phyloP scores from a whole-genome alignment of 2,888 invertebrate genomes.

The Coleophora deauratella region DNA sequence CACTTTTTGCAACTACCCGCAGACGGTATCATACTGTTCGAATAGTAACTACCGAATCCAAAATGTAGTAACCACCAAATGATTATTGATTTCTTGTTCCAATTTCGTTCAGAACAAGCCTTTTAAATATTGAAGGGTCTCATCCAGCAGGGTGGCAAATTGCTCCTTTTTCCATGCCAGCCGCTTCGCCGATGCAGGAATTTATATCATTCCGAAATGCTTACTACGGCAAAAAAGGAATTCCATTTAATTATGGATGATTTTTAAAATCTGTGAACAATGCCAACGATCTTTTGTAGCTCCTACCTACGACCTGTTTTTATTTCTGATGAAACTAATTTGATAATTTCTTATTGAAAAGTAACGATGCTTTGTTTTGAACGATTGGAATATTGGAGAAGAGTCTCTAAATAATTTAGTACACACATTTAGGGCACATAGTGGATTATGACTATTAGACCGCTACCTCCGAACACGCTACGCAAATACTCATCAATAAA shows the following conservation, averaged over 20 bases:
- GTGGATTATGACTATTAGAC: constrained; percentile 2
- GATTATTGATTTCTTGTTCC: constrained; percentile 41
- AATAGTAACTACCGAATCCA: constrained; percentile 22
- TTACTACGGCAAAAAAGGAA: constrained; percentile 49
- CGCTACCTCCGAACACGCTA: not conserved
- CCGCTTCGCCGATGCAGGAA: constrained; percentile 47
- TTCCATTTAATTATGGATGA: constrained; percentile 73
- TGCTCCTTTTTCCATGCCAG: constrained; percentile 47
- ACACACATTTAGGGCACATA: no score
- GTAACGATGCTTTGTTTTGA: constrained; percentile 27
- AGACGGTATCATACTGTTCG: constrained; percentile 45
- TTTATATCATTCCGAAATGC: constrained; percentile 63
- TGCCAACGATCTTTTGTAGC: constrained; percentile 62
- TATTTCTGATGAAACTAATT: constrained; percentile 58
- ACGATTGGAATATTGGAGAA: constrained; percentile 22
- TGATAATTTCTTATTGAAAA: constrained; percentile 67
- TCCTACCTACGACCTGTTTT: constrained; percentile 40
- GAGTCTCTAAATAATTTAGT: no score
- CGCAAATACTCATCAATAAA: constrained; percentile 7
- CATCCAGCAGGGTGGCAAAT: constrained; percentile 60
- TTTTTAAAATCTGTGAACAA: constrained; percentile 73
- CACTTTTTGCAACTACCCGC: constrained; percentile 44
- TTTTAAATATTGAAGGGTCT: constrained; percentile 40
- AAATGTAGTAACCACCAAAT: constrained; percentile 44
- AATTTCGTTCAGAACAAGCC: constrained; percentile 32